A percentile compares a stretch with the other conserved stretches of the same genome.
phyloP scores from a whole-genome alignment of 30 jellyfish, hydroid and myxozoan species.

The Phacellophora camtschatica region DNA sequence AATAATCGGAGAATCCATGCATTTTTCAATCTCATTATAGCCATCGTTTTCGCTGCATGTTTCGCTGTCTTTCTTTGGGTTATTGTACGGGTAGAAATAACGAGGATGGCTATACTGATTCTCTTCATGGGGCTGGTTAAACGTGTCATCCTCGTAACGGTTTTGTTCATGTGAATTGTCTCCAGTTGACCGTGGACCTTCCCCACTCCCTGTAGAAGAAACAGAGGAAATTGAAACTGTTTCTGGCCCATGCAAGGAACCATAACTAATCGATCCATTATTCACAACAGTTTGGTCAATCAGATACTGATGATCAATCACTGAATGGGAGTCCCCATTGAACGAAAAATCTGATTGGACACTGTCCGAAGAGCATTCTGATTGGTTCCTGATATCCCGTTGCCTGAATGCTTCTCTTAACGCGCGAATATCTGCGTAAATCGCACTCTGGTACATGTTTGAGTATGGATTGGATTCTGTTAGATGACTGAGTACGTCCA shows the following conservation, averaged over 20 bases:
- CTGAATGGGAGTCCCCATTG: conserved; percentile 17
- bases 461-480: conserved; percentile 31
- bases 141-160: background rate
- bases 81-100: background rate
- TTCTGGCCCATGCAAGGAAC: background rate
- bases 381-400: background rate
- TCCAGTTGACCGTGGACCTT: background rate
- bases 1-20: conserved; percentile 25
- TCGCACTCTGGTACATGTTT: conserved; percentile 37
- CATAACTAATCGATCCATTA: background rate
- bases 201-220: background rate
- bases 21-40: background rate
- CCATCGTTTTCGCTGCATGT: background rate
- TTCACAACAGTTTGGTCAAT: background rate
- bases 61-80: background rate
- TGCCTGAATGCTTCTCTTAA: conserved; percentile 11
- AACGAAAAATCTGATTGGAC: conserved; percentile 29
- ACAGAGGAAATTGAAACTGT: background rate
- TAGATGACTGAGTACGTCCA: conserved; percentile 35
- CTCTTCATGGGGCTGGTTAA: background rate
- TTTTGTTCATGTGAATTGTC: background rate
- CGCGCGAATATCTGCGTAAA: conserved; percentile 32
- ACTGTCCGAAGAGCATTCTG: conserved; percentile 36
- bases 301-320: background rate
- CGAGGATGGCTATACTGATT: background rate